These are phyloP conservation scores for Hirtodrosophila cameraria DNA, from an alignment of 2,888 invertebrate genomes.

Conservation along the genomic window DNA sequence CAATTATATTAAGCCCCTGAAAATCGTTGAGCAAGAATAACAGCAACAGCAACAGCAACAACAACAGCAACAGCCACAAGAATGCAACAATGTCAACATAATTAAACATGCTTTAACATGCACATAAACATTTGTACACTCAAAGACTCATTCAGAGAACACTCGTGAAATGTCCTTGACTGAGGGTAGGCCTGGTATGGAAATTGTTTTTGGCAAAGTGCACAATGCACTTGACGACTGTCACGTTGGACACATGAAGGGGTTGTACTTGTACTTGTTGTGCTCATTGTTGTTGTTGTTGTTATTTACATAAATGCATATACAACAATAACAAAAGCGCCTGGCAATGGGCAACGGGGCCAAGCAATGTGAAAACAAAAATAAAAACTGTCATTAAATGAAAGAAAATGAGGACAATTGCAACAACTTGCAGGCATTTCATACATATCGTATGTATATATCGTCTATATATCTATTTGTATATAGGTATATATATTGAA, in stretches of 20 bases:
- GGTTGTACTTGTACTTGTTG: constrained; percentile 23
- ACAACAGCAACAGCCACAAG: too few species aligned
- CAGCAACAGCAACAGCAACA: too few species aligned
- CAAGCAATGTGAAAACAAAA: constrained; percentile 31
- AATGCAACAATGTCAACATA: constrained; percentile 56
- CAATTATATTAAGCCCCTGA: too few species aligned
- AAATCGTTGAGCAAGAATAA: too few species aligned
- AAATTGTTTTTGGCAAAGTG: constrained; percentile 79
- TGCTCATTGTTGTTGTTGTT: constrained; percentile 29
- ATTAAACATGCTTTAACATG: constrained; percentile 62
- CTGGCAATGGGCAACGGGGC: constrained; percentile 3
- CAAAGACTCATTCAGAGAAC: constrained; percentile 50
- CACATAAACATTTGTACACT: constrained; percentile 25
- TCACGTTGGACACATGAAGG: constrained; percentile 48
- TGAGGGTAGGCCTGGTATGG: constrained; percentile 42
- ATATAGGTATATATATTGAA: constrained; percentile 44
- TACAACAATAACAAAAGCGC: constrained; percentile 40
- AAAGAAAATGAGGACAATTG: constrained; percentile 76
- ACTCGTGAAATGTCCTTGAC: constrained; percentile 69
- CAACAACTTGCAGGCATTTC: constrained; percentile 77
- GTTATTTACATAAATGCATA: constrained; percentile 61
- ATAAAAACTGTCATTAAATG: constrained; percentile 69
- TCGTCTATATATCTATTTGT: neutral
- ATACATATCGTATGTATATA: constrained; percentile 24
- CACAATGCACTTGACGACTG: constrained; percentile 78